Conservation (phyloP, 2,113 vertebrate species). For the Plecotus auritus region DNA sequence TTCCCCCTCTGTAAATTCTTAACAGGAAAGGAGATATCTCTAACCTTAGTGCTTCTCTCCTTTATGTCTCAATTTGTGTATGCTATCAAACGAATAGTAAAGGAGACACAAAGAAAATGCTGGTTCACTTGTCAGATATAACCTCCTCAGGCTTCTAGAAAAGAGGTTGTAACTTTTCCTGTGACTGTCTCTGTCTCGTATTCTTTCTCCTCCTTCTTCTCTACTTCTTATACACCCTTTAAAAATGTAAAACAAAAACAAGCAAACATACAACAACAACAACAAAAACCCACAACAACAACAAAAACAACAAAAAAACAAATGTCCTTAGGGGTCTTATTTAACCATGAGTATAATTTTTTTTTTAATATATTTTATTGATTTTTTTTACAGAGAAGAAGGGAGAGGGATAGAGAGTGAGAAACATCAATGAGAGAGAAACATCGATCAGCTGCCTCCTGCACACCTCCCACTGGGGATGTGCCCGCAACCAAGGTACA, state of each 20-base stretch:
- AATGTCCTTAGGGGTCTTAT: not conserved
- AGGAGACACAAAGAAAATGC: not conserved
- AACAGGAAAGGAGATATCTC: not conserved
- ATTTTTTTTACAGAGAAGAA: too few species aligned
- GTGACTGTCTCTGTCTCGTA: not conserved
- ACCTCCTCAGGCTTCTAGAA: not conserved
- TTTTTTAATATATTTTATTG: too few species aligned
- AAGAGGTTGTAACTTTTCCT: not conserved
- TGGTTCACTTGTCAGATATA: not conserved
- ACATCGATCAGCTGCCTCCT: too few species aligned
- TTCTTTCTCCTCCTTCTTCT: not conserved
- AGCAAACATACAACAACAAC: not conserved
- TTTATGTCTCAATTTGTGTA: not conserved
- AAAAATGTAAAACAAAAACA: not conserved
- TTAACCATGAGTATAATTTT: not conserved
- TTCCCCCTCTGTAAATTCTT: not conserved
- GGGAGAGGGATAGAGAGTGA: too few species aligned
- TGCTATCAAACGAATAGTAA: not conserved
- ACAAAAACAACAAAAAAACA: not conserved
- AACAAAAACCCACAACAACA: not conserved
- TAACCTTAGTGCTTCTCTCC: not conserved
- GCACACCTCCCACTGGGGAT: too few species aligned
- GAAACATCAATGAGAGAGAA: too few species aligned
- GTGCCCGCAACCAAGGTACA: too few species aligned
- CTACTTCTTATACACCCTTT: not conserved